These are phyloP conservation scores for Lycodopsis pacificus DNA, from an alignment of 2,797 vertebrate species.

Conservation along the genomic window DNA sequence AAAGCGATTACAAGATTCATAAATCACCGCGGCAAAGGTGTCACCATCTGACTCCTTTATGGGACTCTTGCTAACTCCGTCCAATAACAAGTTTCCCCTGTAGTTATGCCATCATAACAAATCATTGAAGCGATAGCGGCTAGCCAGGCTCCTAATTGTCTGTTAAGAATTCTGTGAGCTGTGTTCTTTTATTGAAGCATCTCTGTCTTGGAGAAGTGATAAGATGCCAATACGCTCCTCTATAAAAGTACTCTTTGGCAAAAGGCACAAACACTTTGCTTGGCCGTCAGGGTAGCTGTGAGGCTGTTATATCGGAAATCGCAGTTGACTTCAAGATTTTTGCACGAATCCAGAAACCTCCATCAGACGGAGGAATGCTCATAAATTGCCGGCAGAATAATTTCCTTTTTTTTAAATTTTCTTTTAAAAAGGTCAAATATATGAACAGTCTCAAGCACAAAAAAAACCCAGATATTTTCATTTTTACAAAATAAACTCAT, in stretches of 20 bases:
- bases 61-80: conserved; percentile 81
- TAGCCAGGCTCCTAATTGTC: conserved; percentile 84
- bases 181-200: conserved; percentile 84
- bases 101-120: conserved; percentile 85
- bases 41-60: conserved; percentile 86
- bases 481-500: conserved; percentile 14
- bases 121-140: conserved; percentile 82
- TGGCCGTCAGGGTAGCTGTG: conserved; percentile 82
- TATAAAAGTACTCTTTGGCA: conserved; percentile 87
- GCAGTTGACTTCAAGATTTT: conserved; percentile 83
- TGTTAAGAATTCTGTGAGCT: conserved; percentile 84
- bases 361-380: conserved; percentile 73
- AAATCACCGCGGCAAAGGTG: conserved; percentile 85
- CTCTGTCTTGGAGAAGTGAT: conserved; percentile 84
- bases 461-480: not conserved
- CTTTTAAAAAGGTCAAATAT: conserved; percentile 15
- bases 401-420: conserved; percentile 36
- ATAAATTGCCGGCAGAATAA: conserved; percentile 67
- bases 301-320: conserved; percentile 85
- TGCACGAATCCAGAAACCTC: conserved; percentile 75
- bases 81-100: conserved; percentile 87
- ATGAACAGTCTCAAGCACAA: not conserved
- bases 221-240: conserved; percentile 83
- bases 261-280: conserved; percentile 84
- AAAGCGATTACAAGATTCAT: conserved; percentile 81